A percentile compares a stretch with the other conserved stretches of the same genome.
Evolutionary conservation across 2,888 invertebrate species (phyloP).

Genomic region (Horisme vitalbata): DNA sequence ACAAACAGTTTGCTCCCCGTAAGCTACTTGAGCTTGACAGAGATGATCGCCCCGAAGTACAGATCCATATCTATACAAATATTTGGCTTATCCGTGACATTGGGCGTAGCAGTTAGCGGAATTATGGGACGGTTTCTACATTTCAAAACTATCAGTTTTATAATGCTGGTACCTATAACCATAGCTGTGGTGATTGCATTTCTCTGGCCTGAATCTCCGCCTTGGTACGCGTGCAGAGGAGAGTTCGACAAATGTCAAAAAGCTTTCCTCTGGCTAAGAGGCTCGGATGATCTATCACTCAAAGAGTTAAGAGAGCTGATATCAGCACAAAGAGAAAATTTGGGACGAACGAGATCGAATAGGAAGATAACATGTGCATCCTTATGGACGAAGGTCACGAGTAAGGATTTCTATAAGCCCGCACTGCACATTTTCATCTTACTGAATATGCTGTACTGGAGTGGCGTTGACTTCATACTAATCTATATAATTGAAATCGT

Average conservation of each 20-base stretch:
- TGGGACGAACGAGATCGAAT: neutral
- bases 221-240: conserved; percentile 33
- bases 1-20: conserved; percentile 25
- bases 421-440: conserved; percentile 13
- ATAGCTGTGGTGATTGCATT: conserved; percentile 18
- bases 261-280: conserved; percentile 31
- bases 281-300: conserved; percentile 20
- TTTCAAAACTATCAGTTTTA: conserved; percentile 23
- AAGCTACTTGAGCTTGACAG: conserved; percentile 20
- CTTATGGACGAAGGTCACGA: neutral
- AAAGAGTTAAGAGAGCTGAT: conserved; percentile 27
- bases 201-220: conserved; percentile 36
- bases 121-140: conserved; percentile 26
- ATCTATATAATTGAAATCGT: conserved; percentile 19
- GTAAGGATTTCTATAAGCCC: conserved; percentile 17
- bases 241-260: conserved; percentile 30
- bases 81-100: conserved; percentile 12
- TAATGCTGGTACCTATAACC: conserved; percentile 21
- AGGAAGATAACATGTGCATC: neutral
- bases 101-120: conserved; percentile 22
- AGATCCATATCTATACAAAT: conserved; percentile 23
- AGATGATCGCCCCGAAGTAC: conserved; percentile 27
- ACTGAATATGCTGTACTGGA: conserved; percentile 18
- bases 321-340: conserved; percentile 23
- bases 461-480: conserved; percentile 9